Evolutionary conservation across 2,888 invertebrate species (phyloP), one percentile per base, ranked within the genome.

Genomic region (Eupeodes latifasciatus): DNA sequence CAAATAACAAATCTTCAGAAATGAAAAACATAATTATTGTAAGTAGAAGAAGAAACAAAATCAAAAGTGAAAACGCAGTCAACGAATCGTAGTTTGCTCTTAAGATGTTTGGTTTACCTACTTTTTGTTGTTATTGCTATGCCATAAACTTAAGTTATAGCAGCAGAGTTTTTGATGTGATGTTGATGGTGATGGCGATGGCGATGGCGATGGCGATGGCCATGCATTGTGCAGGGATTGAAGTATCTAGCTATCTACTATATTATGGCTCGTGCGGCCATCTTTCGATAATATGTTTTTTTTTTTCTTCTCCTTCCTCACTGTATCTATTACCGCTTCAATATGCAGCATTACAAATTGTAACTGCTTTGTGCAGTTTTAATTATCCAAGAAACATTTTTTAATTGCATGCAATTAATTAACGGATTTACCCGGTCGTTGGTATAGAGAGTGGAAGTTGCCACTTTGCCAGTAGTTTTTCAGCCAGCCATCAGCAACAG

Each of bases 301-400:
- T 34, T 59, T 66, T 71, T 44, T 64, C 85, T 71, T 57, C 80
- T 71, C 64, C 80, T 81, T 76, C 71, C 85, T 62, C 55, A 2
- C 27, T 71, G 81, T 66, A 84, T 88, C 80, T 85, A 75, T 85
- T 59, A 59, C 72, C 57, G 55, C 59, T 88, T 69, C 72, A 76
- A 66, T 27, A 27, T 81, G 66, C 80, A 80, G 61, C 79, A 86
- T 79, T 87, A 88, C 85, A 81, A 88, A 75, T 88, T 88, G 88
- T 88, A 85, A 88, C 88, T 88, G 88, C 81, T 75, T 85, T 88
- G 85, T 88, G 85, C 81, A 88, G 81, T 78, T 88, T 85, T 88
- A 88, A 88, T 88, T 88, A 88, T 85, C 88, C 88, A 88, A 84
- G 88, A 88, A 88, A 88, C 85, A 88, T 88, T 81, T 88, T 88